phyloP scores from a whole-genome alignment of 2,113 vertebrate genomes.

The Corydoras maculifer region DNA sequence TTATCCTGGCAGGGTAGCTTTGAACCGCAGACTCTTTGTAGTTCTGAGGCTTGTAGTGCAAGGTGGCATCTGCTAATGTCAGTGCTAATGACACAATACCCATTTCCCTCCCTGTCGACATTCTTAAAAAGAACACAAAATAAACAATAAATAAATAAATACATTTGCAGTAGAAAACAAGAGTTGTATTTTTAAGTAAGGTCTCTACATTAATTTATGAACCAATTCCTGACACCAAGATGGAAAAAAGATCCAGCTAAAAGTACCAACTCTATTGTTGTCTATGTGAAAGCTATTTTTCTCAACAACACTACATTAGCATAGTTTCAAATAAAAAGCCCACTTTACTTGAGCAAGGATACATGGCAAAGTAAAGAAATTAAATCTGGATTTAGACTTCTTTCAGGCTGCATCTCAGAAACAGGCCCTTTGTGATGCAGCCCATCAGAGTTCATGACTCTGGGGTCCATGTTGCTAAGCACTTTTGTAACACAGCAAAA shows the following conservation, averaged over 20 bases:
- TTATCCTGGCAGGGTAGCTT: conserved; percentile 55
- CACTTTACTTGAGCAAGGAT: conserved; percentile 25
- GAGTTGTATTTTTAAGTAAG: conserved; percentile 23
- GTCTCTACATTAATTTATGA: conserved; percentile 36
- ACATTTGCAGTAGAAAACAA: not conserved
- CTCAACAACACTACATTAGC: conserved; percentile 20
- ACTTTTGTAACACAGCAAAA: conserved; percentile 15
- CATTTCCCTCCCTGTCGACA: conserved; percentile 44
- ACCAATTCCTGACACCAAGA: conserved; percentile 39
- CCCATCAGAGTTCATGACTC: conserved; percentile 23
- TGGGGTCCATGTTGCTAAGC: conserved; percentile 14
- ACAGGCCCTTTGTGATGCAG: not conserved
- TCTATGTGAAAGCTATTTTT: conserved; percentile 33
- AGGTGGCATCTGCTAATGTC: conserved; percentile 61
- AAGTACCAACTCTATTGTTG: conserved; percentile 33
- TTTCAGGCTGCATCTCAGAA: conserved; percentile 13
- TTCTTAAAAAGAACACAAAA: conserved; percentile 45
- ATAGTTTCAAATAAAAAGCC: conserved; percentile 28
- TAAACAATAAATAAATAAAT: conserved; percentile 6
- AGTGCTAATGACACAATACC: conserved; percentile 58
- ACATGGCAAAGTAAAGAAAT: conserved; percentile 29
- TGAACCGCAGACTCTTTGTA: conserved; percentile 60
- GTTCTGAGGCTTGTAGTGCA: conserved; percentile 55
- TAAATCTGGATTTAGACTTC: conserved; percentile 24
- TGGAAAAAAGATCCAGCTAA: conserved; percentile 40